Evolutionary conservation across 2,888 invertebrate species (phyloP), one percentile per base, ranked within the genome.

Genomic region (Teinopalpus imperialis): DNA sequence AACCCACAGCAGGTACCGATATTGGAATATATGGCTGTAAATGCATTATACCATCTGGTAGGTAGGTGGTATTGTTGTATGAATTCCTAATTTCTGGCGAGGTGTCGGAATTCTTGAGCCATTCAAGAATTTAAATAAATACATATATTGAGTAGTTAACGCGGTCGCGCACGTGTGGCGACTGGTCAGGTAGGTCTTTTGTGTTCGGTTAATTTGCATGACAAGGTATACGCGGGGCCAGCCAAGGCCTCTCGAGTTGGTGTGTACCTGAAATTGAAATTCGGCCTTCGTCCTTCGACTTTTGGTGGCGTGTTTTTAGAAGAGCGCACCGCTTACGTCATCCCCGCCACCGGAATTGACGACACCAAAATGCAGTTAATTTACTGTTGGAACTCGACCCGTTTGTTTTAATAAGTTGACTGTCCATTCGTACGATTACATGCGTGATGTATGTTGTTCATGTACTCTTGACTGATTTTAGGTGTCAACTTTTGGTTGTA

Each of bases 191-290:
- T 43, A 23, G 43, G 43, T 29, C 43, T 24, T 36, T 43, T 43
- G 43, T 43, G 43, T 23, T 8, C 26, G 8, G 30, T 23, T 37
- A 37, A 53, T 57, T 55, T 54, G 49, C 53, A 54, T 54, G 49
- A 52, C 52, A 51, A 43, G 49, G 42, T 35, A 44, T 34, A 31
- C 34, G 24, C 35, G 26, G n/a, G n/a, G 20, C 8, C 27, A 14
- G 35, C 34, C 32, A 8, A 27, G 26, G 24, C 43, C 26, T 20
- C 29, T 35, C 43, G 21, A 43, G 27, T 9, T 10, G 12, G 43
- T 35, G 16, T 23, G 21, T 14, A 12, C 8, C 12, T 32, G 10
- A 29, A 35, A 46, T 45, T 46, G 35, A 23, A 40, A 46, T 46
- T 46, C 40, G 40, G 40, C 16, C 27, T 39, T 27, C 46, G 46